Percentiles rank a stretch among this genome's conserved stretches.
Evolutionary conservation across 2,888 invertebrate genomes (phyloP).

Genomic region (Linnaemya tessellans): DNA sequence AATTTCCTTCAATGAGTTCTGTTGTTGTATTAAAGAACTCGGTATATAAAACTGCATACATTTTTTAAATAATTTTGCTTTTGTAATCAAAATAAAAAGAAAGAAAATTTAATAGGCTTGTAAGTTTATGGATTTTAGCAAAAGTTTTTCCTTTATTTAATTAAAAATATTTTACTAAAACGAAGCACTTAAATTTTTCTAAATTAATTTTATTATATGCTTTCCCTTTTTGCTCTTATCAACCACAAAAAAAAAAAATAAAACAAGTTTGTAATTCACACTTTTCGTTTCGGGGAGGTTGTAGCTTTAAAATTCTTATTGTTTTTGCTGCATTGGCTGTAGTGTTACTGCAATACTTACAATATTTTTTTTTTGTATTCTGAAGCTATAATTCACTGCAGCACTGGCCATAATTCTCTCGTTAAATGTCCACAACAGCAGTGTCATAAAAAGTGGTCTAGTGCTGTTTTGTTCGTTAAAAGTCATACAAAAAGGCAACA

Average conservation of each 20-base stretch:
- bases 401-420: slow-evolving; percentile 69
- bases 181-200: background rate
- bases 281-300: slow-evolving; percentile 15
- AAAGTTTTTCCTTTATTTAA: background rate
- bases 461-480: background rate
- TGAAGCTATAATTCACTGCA: slow-evolving; percentile 46
- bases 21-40: too few relatives aligned
- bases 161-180: background rate
- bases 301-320: slow-evolving; percentile 30
- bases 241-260: background rate
- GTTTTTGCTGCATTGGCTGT: slow-evolving; percentile 5
- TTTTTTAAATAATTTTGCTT: too few relatives aligned
- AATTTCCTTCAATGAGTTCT: too few relatives aligned
- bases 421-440: slow-evolving; percentile 69
- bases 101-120: too few relatives aligned
- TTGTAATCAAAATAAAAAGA: too few relatives aligned
- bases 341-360: slow-evolving; percentile 26
- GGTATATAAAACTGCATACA: too few relatives aligned
- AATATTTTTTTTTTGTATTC: background rate
- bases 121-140: too few relatives aligned
- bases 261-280: slow-evolving; percentile 60
- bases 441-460: slow-evolving; percentile 55
- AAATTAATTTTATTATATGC: background rate
- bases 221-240: background rate
- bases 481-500: background rate